phyloP scores from a whole-genome alignment of 2,113 vertebrate species.

The Ochotona princeps region DNA sequence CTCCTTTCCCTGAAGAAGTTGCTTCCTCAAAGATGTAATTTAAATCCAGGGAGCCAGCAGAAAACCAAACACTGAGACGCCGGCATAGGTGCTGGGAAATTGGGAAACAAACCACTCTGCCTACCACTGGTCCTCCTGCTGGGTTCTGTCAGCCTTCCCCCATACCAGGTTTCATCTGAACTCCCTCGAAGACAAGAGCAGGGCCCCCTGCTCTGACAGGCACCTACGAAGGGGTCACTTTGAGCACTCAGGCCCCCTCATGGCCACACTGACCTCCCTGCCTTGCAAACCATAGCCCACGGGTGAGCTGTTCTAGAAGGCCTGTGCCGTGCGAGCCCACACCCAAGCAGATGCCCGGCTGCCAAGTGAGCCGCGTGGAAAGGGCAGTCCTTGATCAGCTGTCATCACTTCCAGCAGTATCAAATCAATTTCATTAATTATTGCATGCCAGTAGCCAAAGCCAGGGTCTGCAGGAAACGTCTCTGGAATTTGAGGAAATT shows the following conservation, averaged over 20 bases:
- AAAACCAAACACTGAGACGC: not conserved
- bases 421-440: not conserved
- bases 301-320: fast-evolving
- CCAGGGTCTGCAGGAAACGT: not conserved
- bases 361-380: fast-evolving
- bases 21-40: constrained; percentile 18
- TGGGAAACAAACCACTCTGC: not conserved
- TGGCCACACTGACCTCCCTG: not conserved
- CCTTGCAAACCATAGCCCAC: not conserved
- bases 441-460: not conserved
- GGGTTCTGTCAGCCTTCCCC: too few relatives aligned
- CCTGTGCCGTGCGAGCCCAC: not conserved
- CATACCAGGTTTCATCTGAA: not conserved
- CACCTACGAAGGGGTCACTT: not conserved
- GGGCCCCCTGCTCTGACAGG: not conserved
- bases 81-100: not conserved
- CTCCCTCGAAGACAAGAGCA: not conserved
- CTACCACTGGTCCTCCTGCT: fast-evolving
- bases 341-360: not conserved
- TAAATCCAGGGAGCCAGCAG: not conserved
- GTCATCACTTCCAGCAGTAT: not conserved
- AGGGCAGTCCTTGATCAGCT: not conserved
- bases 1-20: constrained; percentile 47
- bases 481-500: constrained; percentile 70
- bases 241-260: fast-evolving